Percentiles rank a stretch among this genome's conserved stretches.
Evolutionary conservation across 2,888 invertebrate species (phyloP).

Genomic region (Leucoptera coffeella): DNA sequence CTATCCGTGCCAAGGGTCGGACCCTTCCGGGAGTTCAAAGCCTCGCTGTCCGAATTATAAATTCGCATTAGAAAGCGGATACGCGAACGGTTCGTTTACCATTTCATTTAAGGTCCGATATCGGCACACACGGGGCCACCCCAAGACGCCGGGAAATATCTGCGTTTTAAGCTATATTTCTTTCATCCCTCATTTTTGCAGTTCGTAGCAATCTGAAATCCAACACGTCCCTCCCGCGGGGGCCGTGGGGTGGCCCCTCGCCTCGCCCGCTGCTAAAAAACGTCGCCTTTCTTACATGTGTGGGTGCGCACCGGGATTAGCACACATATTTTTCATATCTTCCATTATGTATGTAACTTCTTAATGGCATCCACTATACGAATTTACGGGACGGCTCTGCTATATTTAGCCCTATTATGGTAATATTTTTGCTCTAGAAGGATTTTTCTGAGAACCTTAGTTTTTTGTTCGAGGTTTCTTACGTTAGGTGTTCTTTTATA

Average conservation of each 20-base stretch:
- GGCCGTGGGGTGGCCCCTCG: slow-evolving; percentile 33
- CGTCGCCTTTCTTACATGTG: slow-evolving; percentile 48
- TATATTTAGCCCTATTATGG: too few relatives aligned
- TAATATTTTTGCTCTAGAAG: too few relatives aligned
- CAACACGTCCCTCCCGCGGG: slow-evolving; percentile 51
- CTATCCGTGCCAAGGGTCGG: too few relatives aligned
- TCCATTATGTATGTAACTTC: too few relatives aligned
- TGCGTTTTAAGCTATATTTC: slow-evolving; percentile 58
- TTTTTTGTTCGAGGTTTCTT: too few relatives aligned
- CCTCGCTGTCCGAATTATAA: slow-evolving; percentile 53
- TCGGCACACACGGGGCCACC: slow-evolving; percentile 36
- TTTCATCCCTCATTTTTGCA: slow-evolving; percentile 58
- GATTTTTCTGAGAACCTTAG: too few relatives aligned
- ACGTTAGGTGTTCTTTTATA: too few relatives aligned
- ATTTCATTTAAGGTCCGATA: slow-evolving; percentile 52
- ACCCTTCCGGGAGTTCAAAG: too few relatives aligned
- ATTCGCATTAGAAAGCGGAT: slow-evolving; percentile 55
- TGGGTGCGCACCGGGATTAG: slow-evolving; percentile 36
- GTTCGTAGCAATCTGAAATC: slow-evolving; percentile 57
- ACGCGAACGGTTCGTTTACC: slow-evolving; percentile 54
- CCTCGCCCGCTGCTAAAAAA: slow-evolving; percentile 46
- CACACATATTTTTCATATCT: too few relatives aligned
- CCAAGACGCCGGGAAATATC: slow-evolving; percentile 55
- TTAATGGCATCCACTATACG: too few relatives aligned
- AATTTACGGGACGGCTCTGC: too few relatives aligned